Base-by-base conservation (phyloP, 2,888 invertebrate species). In the Aphidoletes aphidimyza region DNA sequence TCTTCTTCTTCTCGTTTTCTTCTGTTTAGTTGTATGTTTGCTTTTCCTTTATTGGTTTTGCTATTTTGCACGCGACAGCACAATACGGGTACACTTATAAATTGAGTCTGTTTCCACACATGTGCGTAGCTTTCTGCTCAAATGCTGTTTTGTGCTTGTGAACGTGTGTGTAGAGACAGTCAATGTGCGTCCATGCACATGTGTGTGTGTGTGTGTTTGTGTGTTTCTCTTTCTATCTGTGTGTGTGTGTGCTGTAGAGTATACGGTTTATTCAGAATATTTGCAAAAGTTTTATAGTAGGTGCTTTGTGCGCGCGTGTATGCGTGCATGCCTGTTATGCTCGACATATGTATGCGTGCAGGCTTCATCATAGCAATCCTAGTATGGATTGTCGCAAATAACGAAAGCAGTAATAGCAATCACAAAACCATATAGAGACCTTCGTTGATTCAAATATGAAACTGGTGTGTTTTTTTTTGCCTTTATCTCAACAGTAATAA, bases 51-150 rank as follows among this genome's bases (percentile, higher is more conserved):
- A 30, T 69, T 69, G 34, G 69, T 69, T 69, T 69, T 69, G 69
- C 69, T 14, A 69, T 30, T 69, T 69, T 69, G 69, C 69, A 69
- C 69, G 69, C 69, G 69, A 69, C 69, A 69, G n/a, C 26, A 69
- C 69, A 69, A 69, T 69, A 69, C 69, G 69, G 69, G 69, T 69
- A 69, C 34, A 69, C 69, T 69, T 69, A 30, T 69, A 69, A 69
- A 69, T 69, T 69, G 69, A 69, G 69, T 30, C 69, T 26, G 69
- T 69, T 69, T 69, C 69, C 69, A 69, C 69, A 69, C 26, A 69
- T 69, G 30, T 69, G 69, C 69, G 69, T 69, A 69, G 26, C 69
- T 69, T 3, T 54, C 0, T 22, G 54, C 26, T 54, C 54, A 54
- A 54, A 54, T 14, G n/a, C 19, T 22, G 22, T 22, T 22, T n/a